Base-by-base conservation (phyloP, 2,113 vertebrate genomes). In the Trematocara zebra region DNA sequence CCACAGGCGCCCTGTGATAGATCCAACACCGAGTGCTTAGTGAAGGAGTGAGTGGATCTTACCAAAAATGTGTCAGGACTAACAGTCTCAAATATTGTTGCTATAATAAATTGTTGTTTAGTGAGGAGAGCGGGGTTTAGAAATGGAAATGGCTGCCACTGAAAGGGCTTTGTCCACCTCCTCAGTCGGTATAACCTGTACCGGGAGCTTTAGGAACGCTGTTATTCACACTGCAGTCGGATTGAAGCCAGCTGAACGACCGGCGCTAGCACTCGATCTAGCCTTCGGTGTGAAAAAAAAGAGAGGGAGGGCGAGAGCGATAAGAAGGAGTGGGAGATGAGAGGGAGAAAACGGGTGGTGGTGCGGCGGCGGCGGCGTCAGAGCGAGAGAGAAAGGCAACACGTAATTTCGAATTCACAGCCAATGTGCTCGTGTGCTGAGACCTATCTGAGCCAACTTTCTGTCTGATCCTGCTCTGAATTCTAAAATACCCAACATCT, bases 391-490 rank as follows among this genome's bases (percentile, higher is more conserved):
- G 88, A 92, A 67, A 86, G 47, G 86, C 89, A 90, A 90, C 86
- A 88, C 72, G 64, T 91, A 7, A 91, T 92, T 95, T 91, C 52
- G 7, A 95, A 94, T 94, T 92, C 94, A 91, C 89, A 90, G 86
- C 81, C 92, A 67, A 91, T 87, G 89, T 85, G 79, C 59, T 85
- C 47, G 76, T 88, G 84, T 89, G 86, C 85, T 14, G 90, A 94
- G 89, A 90, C 84, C 90, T n/a, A 90, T 92, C 86, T 85, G 91
- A 93, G 89, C 91, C 88, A 91, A 91, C 88, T 94, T 91, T 86
- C 84, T 88, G 81, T 93, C 72, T 90, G 89, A 94, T 94, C 88
- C 92, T 92, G 91, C 87, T 90, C 92, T 90, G 94, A 94, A 94
- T 94, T 89, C 80, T 82, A 87, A 93, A 94, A 91, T 42, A 90